Base-by-base conservation (phyloP, 2,888 invertebrate genomes). In the Drosophila heteroneura region DNA sequence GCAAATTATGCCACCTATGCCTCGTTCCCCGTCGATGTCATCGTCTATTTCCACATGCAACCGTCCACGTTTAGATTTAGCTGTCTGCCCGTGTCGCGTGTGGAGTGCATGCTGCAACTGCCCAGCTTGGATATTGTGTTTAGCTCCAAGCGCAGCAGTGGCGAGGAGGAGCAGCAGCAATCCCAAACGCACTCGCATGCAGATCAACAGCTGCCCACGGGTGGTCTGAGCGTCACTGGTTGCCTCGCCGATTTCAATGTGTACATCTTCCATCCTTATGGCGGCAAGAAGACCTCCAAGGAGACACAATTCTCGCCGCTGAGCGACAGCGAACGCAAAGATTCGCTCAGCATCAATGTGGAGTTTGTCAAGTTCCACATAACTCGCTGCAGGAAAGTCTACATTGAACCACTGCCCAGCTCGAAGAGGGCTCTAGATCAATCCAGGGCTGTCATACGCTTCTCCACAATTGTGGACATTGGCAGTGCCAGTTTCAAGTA, bases 241-340 rank as follows among this genome's bases (percentile, higher is more conserved):
- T 98, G 98, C 90, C 95, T 99, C 72, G 98, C 98, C 0, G 99
- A 99, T 94, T 99, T 99, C 94, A 98, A 98, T 3, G 97, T 99
- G 5, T 99, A 98, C 94, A 98, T 99, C 91, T 99, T 99, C 94
- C 99, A 99, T 94, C 99, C 99, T 0, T 99, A 99, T 92, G 99
- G 99, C 10, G 96, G 96, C 7, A 98, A 98, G 93, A 98, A 98
- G 93, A 95, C 97, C 89, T 91, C 94, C 12, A 96, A 96, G 92
- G 96, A 96, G 92, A 96, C 97, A 0, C 97, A 97, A 92, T 97
- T 97, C 96, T 97, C 97, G 0, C 97, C 97, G 0, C 94, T 97
- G 5, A 96, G 97, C 0, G 98, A 98, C 91, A 96, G 96, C 75
- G 98, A 98, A 93, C 95, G 99, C 59, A 99, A 99, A 93, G 99